Base-by-base conservation (phyloP, 2,888 invertebrate genomes). In the Oxystoma pomonae region DNA sequence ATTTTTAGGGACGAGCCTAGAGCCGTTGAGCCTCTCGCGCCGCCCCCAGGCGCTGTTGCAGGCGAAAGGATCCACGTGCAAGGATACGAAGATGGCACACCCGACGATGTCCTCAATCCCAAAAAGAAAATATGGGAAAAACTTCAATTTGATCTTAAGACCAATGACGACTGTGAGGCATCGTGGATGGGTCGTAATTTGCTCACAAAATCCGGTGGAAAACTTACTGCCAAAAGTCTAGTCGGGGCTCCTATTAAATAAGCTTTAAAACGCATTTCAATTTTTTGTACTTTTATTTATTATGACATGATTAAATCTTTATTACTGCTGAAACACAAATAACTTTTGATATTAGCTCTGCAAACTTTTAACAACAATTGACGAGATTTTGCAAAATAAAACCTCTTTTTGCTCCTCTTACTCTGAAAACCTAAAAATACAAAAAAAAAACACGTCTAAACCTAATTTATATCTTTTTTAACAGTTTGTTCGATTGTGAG, bases 81-180 rank as follows among this genome's bases (percentile, higher is more conserved):
- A 78, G 92, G 92, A 20, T 92, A 89, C 78, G 90, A 90, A 79
- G 79, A 78, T 62, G 92, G 92, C 18, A 83, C 83, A 59, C 90
- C 95, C 1, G 96, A 96, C 80, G 89, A 90, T 21, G 88, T 93
- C 66, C 81, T 97, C 1, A 96, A 97, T 80, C 96, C 96, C 0
- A 97, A 97, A 80, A 97, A 97, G 81, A 97, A 97, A 83, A 84
- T 95, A 17, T 97, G 96, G 96, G 96, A 96, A 73, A 94, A 94
- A 79, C 79, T 96, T 52, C 93, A 94, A 79, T 85, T 83, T 19
- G 91, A 92, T 78, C 83, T 93, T 19, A 87, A 89, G 77, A 90
- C 90, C 1, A 89, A 88, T 80, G 81, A 83, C 1, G 84, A 84
- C 57, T 86, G 91, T 65, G 78, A 88, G 67, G 96, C 94, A 57